Evolutionary conservation across 2,113 vertebrate species (phyloP).

Genomic region (Toxotes jaculatrix): DNA sequence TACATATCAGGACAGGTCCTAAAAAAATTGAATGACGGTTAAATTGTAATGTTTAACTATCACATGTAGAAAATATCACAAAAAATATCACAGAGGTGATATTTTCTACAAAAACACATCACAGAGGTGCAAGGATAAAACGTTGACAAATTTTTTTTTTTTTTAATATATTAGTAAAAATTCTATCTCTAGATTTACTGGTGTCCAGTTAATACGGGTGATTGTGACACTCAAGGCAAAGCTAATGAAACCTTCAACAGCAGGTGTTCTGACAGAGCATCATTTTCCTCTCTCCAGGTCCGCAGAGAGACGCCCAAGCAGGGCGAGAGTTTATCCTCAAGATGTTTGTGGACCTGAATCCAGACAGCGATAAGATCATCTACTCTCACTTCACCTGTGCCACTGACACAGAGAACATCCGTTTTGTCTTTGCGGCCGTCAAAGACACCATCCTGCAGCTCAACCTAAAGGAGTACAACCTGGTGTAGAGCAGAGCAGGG

Average conservation of each 20-base stretch:
- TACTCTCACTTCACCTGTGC: conserved; percentile 98
- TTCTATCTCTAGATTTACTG: no score
- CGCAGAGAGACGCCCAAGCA: conserved; percentile 92
- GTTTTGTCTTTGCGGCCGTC: conserved; percentile 96
- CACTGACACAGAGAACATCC: conserved; percentile 97
- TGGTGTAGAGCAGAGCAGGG: conserved; percentile 83
- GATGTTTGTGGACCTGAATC: conserved; percentile 98
- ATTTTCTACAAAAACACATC: no score
- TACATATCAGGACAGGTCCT: not conserved
- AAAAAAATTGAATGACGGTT: not conserved
- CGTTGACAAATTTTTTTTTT: no score
- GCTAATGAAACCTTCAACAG: not conserved
- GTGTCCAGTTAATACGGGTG: no score
- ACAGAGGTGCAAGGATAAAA: no score
- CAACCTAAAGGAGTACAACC: conserved; percentile 97
- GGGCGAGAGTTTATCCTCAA: conserved; percentile 96
- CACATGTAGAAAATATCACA: no score
- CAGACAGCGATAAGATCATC: conserved; percentile 96
- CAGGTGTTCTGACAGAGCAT: not conserved
- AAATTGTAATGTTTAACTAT: no score
- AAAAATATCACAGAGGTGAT: not conserved
- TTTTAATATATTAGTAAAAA: not conserved
- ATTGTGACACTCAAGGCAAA: not conserved
- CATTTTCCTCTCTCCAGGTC: conserved; percentile 80
- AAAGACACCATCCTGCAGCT: conserved; percentile 96